Base-by-base conservation (phyloP, 2,797 vertebrate genomes). In the Chelmon rostratus region DNA sequence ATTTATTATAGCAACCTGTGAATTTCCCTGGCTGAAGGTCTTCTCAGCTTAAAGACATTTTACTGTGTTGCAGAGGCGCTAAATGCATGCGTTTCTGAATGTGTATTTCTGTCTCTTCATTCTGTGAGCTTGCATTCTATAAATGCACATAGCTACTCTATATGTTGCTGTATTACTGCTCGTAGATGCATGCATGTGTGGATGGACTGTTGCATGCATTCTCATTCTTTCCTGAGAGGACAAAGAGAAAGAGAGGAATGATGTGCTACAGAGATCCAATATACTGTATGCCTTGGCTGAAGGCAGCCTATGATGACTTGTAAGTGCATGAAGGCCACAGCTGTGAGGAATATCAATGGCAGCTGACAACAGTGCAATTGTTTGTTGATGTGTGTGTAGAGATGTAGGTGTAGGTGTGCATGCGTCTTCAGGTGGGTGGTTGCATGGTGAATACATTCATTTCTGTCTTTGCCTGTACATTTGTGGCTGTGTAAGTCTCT, bases 311-410 rank as follows among this genome's bases (percentile, higher is more conserved):
- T 89, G 87, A 93, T 91, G 82, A 85, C 85, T 90, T 91, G 69
- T 89, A 90, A 90, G 85, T 88, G 83, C 71, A 90, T 69, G 87
- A 91, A 92, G 91, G 90, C 87, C 85, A 83, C 82, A 86, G 84
- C 82, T 84, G 86, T 81, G 79, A 85, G 71, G 90, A 91, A 91
- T 91, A 88, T 91, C 87, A 89, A 90, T 91, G 84, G 79, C 67
- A 78, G 31, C 31, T 81, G 73, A 88, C 88, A 91, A 81, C 83
- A 73, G 54, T 72, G 72, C 68, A 73, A 81, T 85, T 93, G 88
- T 86, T 58, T 82, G 76, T 80, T 2, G 0, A 53, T 58, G 50
- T 57, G 64, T 71, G 49, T 65, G 46, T 67, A 40, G 62, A 53
- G 40, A 40, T 68, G 28, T 9, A 13, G 10, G 62, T 68, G 72